Evolutionary conservation across 2,113 vertebrate genomes (phyloP).

Genomic region (Zapus hudsonius): DNA sequence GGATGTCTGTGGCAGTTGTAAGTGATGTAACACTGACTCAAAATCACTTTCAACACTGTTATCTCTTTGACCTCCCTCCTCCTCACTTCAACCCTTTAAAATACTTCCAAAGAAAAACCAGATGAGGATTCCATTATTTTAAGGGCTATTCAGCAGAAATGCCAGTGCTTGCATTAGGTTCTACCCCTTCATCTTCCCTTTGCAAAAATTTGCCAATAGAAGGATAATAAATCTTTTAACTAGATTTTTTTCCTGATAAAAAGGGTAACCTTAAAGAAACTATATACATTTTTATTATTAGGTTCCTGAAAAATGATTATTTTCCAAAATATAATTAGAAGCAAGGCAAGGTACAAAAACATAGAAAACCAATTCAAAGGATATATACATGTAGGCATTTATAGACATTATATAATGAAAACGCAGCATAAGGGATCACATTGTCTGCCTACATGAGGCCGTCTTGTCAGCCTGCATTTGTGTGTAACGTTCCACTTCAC

Average conservation of each 20-base stretch:
- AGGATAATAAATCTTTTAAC: slow-evolving; percentile 35
- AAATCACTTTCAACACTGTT: slow-evolving; percentile 66
- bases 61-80: slow-evolving; percentile 63
- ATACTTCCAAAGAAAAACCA: slow-evolving; percentile 56
- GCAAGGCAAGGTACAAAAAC: background rate
- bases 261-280: slow-evolving; percentile 9
- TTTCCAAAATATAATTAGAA: slow-evolving; percentile 30
- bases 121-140: slow-evolving; percentile 50
- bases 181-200: background rate
- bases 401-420: background rate
- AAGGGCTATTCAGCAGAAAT: slow-evolving; percentile 51
- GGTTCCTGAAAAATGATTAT: background rate
- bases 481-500: background rate
- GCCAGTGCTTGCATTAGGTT: background rate
- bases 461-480: background rate
- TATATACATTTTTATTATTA: background rate
- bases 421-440: background rate
- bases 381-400: background rate
- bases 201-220: slow-evolving; percentile 5
- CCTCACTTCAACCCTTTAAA: slow-evolving; percentile 55
- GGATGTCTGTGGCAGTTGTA: slow-evolving; percentile 59
- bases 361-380: background rate
- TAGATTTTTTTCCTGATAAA: slow-evolving; percentile 5
- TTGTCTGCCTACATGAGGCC: background rate
- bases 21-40: slow-evolving; percentile 40